These are phyloP conservation scores for Noctua comes DNA, from an alignment of 2,888 invertebrate genomes.

Conservation along the genomic window DNA sequence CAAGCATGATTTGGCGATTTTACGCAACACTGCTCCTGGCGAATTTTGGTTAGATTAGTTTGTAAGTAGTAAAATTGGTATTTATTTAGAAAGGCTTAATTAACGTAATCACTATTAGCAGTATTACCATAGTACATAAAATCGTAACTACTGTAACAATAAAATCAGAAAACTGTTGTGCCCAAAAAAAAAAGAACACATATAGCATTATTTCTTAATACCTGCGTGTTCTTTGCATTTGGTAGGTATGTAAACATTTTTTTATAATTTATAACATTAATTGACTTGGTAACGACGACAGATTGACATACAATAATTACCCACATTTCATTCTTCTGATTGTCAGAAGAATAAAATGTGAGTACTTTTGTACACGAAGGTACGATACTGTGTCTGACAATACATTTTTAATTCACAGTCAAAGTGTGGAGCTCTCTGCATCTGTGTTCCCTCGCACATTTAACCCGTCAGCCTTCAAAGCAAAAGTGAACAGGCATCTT, in stretches of 20 bases:
- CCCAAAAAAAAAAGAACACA: neutral
- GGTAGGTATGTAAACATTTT: neutral
- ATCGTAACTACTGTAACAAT: neutral
- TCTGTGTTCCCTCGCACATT: no score
- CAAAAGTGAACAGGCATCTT: no score
- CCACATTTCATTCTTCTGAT: slow-evolving; percentile 1
- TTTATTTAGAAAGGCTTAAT: slow-evolving; percentile 27
- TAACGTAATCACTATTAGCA: neutral
- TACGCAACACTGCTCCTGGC: slow-evolving; percentile 42
- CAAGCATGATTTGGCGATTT: slow-evolving; percentile 64
- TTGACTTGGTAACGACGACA: neutral
- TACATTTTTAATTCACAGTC: neutral
- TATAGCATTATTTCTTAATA: neutral
- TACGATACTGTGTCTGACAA: neutral
- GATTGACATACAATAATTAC: slow-evolving; percentile 1
- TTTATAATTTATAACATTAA: neutral
- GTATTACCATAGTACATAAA: neutral
- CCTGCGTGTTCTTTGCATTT: neutral
- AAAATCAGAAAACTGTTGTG: neutral
- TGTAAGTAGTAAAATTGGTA: slow-evolving; percentile 18
- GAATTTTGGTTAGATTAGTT: slow-evolving; percentile 20
- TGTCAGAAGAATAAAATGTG: no score
- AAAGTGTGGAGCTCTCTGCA: no score
- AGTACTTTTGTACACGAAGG: neutral
- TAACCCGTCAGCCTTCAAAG: no score